These are phyloP conservation scores for Lepidostoma basale DNA, from an alignment of 1,140 invertebrate species.

Conservation along the genomic window DNA sequence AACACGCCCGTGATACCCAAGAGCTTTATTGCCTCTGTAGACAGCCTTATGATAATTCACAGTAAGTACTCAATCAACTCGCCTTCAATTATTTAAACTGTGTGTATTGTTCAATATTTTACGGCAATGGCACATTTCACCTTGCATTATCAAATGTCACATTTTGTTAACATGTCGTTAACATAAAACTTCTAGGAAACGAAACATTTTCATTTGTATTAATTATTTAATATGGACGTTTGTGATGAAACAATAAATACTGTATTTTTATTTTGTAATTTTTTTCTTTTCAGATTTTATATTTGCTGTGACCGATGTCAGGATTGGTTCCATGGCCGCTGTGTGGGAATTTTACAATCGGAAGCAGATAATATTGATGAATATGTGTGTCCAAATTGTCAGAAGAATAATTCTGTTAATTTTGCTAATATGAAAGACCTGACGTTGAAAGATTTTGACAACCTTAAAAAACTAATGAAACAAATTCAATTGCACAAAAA, in stretches of 20 bases:
- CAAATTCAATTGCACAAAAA: slow-evolving; percentile 93
- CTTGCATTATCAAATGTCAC: no score
- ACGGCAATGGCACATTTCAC: no score
- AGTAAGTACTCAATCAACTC: slow-evolving; percentile 76
- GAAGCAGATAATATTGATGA: slow-evolving; percentile 95
- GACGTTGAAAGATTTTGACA: slow-evolving; percentile 80
- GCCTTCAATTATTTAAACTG: no score
- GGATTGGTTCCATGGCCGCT: slow-evolving; percentile 98
- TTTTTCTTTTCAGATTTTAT: slow-evolving; percentile 74
- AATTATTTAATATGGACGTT: no score
- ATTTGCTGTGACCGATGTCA: slow-evolving; percentile 98
- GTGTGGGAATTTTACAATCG: slow-evolving; percentile 93
- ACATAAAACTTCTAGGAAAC: no score
- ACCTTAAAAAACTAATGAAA: slow-evolving; percentile 84
- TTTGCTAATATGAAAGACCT: slow-evolving; percentile 90
- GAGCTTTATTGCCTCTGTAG: slow-evolving; percentile 95
- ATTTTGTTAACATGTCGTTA: no score
- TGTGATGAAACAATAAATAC: neutral
- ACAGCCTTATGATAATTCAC: slow-evolving; percentile 96
- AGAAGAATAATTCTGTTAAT: slow-evolving; percentile 85
- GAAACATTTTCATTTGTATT: no score
- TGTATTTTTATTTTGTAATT: neutral
- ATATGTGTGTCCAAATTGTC: slow-evolving; percentile 95
- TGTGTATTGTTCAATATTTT: no score
- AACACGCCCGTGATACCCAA: slow-evolving; percentile 83